Conservation (phyloP, 2,888 invertebrate species). For the Zygogramma bicolorata region DNA sequence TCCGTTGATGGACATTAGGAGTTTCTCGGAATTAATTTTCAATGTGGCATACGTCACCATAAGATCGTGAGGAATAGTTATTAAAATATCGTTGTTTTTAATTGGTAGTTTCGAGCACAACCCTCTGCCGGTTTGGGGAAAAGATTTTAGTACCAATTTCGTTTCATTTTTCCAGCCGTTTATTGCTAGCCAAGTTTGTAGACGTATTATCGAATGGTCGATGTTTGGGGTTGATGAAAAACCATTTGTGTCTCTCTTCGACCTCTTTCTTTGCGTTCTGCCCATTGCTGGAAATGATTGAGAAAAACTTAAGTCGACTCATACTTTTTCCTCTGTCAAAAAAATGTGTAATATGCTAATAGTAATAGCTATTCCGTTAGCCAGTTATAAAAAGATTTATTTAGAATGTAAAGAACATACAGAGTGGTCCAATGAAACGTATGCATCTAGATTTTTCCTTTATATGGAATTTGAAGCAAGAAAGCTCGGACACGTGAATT, state of each 20-base stretch:
- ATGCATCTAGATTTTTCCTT: too few species aligned
- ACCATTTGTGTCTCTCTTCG: neutral
- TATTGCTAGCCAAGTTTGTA: slow-evolving; percentile 70
- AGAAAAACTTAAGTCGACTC: too few species aligned
- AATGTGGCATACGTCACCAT: slow-evolving; percentile 67
- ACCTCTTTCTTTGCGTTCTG: slow-evolving; percentile 8
- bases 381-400: too few species aligned
- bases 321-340: too few species aligned
- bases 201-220: slow-evolving; percentile 57
- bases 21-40: slow-evolving; percentile 20
- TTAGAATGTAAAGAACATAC: too few species aligned
- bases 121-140: slow-evolving; percentile 80
- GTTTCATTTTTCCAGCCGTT: slow-evolving; percentile 71
- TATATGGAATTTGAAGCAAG: too few species aligned
- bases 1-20: slow-evolving; percentile 34
- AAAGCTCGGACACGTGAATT: too few species aligned
- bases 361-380: too few species aligned
- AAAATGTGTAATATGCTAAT: too few species aligned
- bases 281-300: slow-evolving; percentile 5
- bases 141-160: slow-evolving; percentile 71
- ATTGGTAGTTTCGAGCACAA: slow-evolving; percentile 74
- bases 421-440: too few species aligned
- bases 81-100: slow-evolving; percentile 71
- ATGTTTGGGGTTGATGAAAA: neutral
- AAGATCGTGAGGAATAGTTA: slow-evolving; percentile 72